Conservation (phyloP, 2,113 vertebrate species). For the Lophura nycthemera region DNA sequence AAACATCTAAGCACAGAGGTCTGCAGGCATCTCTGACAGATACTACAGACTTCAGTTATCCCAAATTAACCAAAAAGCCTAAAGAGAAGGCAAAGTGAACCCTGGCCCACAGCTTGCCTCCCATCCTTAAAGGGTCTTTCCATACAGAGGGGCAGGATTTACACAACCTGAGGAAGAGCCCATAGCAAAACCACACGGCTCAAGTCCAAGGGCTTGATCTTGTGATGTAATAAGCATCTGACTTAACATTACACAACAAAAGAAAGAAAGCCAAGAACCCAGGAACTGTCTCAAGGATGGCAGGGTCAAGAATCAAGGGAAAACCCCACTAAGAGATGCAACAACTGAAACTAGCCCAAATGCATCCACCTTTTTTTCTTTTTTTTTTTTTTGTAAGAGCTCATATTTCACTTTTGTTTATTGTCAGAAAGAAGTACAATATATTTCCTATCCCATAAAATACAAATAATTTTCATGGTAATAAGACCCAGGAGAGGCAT, state of each 20-base stretch:
- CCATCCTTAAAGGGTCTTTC: neutral
- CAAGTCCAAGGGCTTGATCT: neutral
- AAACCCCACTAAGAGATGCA: neutral
- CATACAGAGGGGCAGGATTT: neutral
- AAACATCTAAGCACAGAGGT: neutral
- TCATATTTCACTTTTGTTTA: conserved; percentile 61
- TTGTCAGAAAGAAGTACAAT: conserved; percentile 21
- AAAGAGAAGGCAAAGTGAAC: neutral
- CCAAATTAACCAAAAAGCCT: neutral
- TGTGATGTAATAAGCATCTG: neutral
- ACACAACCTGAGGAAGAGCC: neutral
- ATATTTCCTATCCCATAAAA: conserved; percentile 61
- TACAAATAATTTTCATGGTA: conserved; percentile 60
- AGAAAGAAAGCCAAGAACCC: neutral
- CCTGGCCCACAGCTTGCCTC: neutral
- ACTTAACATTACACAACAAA: neutral
- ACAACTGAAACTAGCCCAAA: neutral
- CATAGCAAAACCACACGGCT: accelerated
- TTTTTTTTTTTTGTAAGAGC: neutral
- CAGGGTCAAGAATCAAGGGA: neutral
- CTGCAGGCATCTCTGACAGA: neutral
- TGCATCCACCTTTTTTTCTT: neutral
- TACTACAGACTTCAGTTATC: neutral
- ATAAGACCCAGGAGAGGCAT: conserved; percentile 45
- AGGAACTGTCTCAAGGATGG: neutral